Base-by-base conservation (phyloP, 2,797 vertebrate species). In the Champsocephalus esox region DNA sequence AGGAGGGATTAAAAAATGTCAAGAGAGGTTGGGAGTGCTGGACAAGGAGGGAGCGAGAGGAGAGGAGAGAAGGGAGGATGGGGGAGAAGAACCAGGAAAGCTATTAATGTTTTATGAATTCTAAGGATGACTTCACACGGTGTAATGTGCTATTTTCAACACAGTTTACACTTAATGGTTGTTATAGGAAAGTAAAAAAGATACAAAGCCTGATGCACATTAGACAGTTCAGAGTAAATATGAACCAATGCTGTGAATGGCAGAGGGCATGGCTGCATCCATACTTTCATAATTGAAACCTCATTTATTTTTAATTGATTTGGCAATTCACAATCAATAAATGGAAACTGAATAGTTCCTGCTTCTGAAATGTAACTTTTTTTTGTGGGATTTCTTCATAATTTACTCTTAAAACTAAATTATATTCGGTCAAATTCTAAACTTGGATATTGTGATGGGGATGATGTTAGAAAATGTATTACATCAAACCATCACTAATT, bases 1-100 rank as follows among this genome's bases (percentile, higher is more conserved):
- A 60, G 61, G 70, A 89, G 94, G 94, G 93, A 93, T 94, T 94
- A 90, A 87, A 90, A 90, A 64, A 80, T 89, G 91, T 90, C 90
- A 85, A 62, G 54, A 76, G 65, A 76, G 73, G 55, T 17, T 52
- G 44, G 49, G 63, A 49, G 57, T 24, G 24, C 49, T 84, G 64
- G 73, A 89, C 64, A 69, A 65, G 19, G 62, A 50, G 48, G 24
- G 12, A 13, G 66, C 8, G n/a, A 52, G 54, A 9, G 12, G 9
- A 16, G 59, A 38, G 57, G n/a, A 52, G 50, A 9, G 12, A 7
- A 16, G 59, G 32, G 60, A 58, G 34, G 34, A 19, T 41, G 43
- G 38, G 46, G 56, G 41, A 14, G 51, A 11, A 24, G 10, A 51
- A 28, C 54, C 16, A n/a, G 45, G n/a, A 8, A 77, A 14, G 49